A percentile compares a stretch with the other conserved stretches of the same genome.
phyloP scores from a whole-genome alignment of 1,140 invertebrate genomes.

The Antheraea pernyi region DNA sequence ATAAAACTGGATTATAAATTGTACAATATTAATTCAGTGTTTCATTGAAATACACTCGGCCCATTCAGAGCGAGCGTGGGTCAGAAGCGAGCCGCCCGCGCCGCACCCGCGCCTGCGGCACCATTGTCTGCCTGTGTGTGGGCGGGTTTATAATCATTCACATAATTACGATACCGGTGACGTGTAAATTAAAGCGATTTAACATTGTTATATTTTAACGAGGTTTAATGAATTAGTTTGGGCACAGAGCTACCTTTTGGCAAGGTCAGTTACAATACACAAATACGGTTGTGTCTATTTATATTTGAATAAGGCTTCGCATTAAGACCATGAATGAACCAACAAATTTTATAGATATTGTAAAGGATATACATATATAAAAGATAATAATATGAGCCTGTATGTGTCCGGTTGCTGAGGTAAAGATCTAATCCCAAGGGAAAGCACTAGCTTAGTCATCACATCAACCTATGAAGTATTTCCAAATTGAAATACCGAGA shows the following conservation, averaged over 20 bases:
- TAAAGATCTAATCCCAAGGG: no score
- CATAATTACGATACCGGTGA: conserved; percentile 32
- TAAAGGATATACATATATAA: no score
- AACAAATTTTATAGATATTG: no score
- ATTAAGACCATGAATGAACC: no score
- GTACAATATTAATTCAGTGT: conserved; percentile 3
- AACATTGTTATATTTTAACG: conserved; percentile 12
- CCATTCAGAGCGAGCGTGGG: conserved; percentile 23
- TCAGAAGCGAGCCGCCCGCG: not conserved
- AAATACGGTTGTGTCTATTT: no score
- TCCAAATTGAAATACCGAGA: no score
- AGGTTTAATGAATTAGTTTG: not conserved
- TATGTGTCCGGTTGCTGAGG: no score
- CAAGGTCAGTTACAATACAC: not conserved
- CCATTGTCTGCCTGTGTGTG: conserved; percentile 29
- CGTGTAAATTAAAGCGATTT: conserved; percentile 31
- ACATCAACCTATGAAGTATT: no score
- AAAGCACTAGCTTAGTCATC: no score
- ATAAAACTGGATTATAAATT: not conserved
- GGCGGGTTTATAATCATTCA: conserved; percentile 33
- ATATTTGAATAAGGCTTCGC: no score
- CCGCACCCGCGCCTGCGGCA: conserved; percentile 22
- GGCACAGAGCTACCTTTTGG: not conserved
- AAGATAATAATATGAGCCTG: no score
- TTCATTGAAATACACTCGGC: conserved; percentile 1